Evolutionary conservation across 2,888 invertebrate species (phyloP).

Genomic region (Stenodema calcarata): DNA sequence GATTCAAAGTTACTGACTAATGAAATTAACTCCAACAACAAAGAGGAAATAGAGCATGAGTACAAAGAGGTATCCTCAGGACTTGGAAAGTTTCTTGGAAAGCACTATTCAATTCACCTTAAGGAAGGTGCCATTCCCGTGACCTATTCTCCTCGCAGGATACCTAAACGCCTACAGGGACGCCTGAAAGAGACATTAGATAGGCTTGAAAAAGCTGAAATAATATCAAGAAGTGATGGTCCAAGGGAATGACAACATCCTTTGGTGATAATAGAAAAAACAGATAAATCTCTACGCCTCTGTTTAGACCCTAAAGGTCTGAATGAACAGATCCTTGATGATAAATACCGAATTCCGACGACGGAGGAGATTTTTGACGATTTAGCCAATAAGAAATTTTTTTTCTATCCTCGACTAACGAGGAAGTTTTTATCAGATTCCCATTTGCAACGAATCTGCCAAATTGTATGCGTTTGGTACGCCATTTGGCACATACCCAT

Average conservation of each 20-base stretch:
- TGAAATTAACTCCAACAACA: no score
- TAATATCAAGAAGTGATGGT: no score
- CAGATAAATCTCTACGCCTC: not conserved
- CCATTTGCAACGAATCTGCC: slow-evolving; percentile 43
- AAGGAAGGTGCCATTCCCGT: not conserved
- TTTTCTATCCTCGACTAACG: slow-evolving; percentile 48
- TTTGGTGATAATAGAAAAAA: no score
- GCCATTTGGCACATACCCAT: slow-evolving; percentile 50
- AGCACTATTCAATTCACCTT: not conserved
- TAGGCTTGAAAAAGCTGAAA: slow-evolving; percentile 53
- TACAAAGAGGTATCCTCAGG: not conserved
- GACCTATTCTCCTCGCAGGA: not conserved
- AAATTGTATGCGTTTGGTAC: slow-evolving; percentile 49
- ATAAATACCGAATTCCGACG: slow-evolving; percentile 9
- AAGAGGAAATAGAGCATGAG: not conserved
- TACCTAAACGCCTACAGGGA: not conserved
- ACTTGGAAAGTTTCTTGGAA: not conserved
- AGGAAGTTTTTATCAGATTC: not conserved
- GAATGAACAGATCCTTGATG: not conserved
- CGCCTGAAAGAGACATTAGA: slow-evolving; percentile 58
- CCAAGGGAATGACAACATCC: no score
- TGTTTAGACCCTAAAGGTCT: not conserved
- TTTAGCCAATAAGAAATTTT: slow-evolving; percentile 22
- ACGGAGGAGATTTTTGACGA: slow-evolving; percentile 13
- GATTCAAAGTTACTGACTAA: no score